Evolutionary conservation across 2,888 invertebrate genomes (phyloP).

Genomic region (Volucella zonaria): DNA sequence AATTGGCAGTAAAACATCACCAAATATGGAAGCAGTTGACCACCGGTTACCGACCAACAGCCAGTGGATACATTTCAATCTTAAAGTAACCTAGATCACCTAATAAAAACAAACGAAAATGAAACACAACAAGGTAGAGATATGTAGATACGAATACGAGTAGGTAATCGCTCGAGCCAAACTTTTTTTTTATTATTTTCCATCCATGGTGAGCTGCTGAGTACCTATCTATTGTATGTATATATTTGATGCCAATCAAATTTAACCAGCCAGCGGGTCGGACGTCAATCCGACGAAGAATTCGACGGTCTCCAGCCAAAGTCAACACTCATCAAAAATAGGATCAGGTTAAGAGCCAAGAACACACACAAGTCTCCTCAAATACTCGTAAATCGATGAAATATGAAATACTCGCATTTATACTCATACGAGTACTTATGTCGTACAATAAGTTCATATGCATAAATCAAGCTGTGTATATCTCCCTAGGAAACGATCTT

Average conservation of each 20-base stretch:
- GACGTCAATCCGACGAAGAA: slow-evolving; percentile 2
- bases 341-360: slow-evolving; percentile 65
- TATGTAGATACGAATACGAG: slow-evolving; percentile 20
- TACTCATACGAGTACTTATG: too few species aligned
- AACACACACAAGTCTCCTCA: slow-evolving; percentile 3
- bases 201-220: slow-evolving; percentile 52
- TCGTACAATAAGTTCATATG: slow-evolving; percentile 14
- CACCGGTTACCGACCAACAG: background rate
- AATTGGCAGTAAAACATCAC: slow-evolving; percentile 42
- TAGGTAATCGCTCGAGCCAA: slow-evolving; percentile 38
- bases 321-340: slow-evolving; percentile 59
- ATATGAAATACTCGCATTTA: background rate
- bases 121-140: background rate
- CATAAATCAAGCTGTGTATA: slow-evolving; percentile 53
- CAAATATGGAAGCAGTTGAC: slow-evolving; percentile 36
- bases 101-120: slow-evolving; percentile 54
- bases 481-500: slow-evolving; percentile 35
- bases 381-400: slow-evolving; percentile 45
- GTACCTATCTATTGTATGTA: slow-evolving; percentile 2
- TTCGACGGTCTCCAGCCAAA: slow-evolving; percentile 25
- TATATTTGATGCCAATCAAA: slow-evolving; percentile 65
- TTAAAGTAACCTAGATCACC: slow-evolving; percentile 53
- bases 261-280: background rate
- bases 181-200: slow-evolving; percentile 40
- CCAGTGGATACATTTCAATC: slow-evolving; percentile 10